These are phyloP conservation scores for Palythoa grandiflora DNA, from an alignment of 92 coral and sea anemone species.

Conservation along the genomic window DNA sequence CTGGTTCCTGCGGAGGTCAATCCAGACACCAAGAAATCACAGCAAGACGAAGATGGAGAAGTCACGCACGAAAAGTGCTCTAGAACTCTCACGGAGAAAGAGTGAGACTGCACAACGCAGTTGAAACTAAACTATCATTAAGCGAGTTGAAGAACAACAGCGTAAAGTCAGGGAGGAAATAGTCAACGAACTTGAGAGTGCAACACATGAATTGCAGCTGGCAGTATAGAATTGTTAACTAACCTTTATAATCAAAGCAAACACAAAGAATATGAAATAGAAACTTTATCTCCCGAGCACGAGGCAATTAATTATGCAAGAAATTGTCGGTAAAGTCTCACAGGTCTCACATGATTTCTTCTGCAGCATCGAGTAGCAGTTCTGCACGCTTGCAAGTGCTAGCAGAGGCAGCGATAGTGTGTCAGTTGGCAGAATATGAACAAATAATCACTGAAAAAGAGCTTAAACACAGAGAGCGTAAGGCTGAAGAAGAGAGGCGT, in stretches of 20 bases:
- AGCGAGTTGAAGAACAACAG: not conserved
- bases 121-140: slow-evolving; percentile 3
- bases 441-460: no score
- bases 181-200: not conserved
- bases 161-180: not conserved
- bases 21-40: not conserved
- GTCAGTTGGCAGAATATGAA: no score
- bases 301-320: slow-evolving; percentile 35
- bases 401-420: no score
- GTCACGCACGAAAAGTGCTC: slow-evolving; percentile 32
- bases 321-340: slow-evolving; percentile 39
- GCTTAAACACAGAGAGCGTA: no score
- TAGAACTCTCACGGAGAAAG: slow-evolving; percentile 25
- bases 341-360: not conserved
- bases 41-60: not conserved
- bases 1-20: slow-evolving; percentile 26
- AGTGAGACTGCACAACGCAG: slow-evolving; percentile 20
- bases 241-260: slow-evolving; percentile 18
- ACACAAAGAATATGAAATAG: slow-evolving; percentile 4
- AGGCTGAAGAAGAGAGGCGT: no score
- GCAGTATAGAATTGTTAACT: not conserved
- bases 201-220: slow-evolving; percentile 7
- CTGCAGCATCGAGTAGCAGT: no score
- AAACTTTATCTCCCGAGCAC: slow-evolving; percentile 10
- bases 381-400: no score